Evolutionary conservation across 1,140 invertebrate genomes (phyloP).

Genomic region (Sminthurides bifidus): DNA sequence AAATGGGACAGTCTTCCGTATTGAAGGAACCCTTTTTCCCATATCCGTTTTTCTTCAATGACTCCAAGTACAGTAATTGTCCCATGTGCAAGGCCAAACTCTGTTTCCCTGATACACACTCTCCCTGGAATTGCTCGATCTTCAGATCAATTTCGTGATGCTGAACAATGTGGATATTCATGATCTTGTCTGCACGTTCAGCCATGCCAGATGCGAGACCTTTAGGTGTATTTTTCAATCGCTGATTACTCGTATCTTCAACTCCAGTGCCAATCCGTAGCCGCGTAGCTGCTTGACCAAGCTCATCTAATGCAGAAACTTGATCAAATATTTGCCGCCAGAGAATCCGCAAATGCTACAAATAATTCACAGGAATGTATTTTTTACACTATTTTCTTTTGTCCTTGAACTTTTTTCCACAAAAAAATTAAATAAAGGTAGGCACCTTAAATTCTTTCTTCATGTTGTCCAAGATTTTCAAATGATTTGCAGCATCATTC

Average conservation of each 20-base stretch:
- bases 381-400: too few relatives aligned
- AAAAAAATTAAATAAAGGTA: constrained; percentile 8
- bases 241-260: constrained; percentile 37
- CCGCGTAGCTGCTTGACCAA: constrained; percentile 59
- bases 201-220: constrained; percentile 31
- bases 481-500: constrained; percentile 44
- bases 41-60: constrained; percentile 40
- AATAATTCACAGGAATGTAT: not conserved
- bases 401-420: too few relatives aligned
- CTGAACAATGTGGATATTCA: constrained; percentile 40
- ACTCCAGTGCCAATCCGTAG: constrained; percentile 42
- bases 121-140: constrained; percentile 32
- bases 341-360: constrained; percentile 41
- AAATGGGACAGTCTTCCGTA: constrained; percentile 59
- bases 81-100: constrained; percentile 41
- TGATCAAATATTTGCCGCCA: constrained; percentile 49
- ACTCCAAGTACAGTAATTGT: constrained; percentile 44
- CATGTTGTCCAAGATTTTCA: constrained; percentile 46
- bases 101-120: constrained; percentile 21
- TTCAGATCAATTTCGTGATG: constrained; percentile 39
- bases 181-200: constrained; percentile 34
- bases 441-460: constrained; percentile 57
- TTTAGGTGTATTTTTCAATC: constrained; percentile 13
- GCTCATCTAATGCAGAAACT: constrained; percentile 54
- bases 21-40: constrained; percentile 37